Evolutionary conservation across 2,113 vertebrate genomes (phyloP).

Genomic region (Phalacrocorax carbo): DNA sequence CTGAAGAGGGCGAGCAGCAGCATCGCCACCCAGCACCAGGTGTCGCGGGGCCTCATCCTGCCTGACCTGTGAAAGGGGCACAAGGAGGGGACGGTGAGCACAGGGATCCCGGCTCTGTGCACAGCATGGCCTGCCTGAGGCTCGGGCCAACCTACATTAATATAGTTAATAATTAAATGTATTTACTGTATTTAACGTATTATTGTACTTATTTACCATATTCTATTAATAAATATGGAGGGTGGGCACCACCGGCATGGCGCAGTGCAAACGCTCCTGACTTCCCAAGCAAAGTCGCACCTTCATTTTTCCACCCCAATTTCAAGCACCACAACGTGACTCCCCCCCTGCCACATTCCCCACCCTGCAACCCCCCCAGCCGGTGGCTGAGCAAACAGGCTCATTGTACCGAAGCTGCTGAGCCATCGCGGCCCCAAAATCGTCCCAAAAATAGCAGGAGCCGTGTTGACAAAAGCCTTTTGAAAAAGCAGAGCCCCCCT

Average conservation of each 20-base stretch:
- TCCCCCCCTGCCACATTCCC: background rate
- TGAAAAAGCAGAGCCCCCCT: background rate
- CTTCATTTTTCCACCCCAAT: fast-evolving
- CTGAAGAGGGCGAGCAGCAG: slow-evolving; percentile 31
- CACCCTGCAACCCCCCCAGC: background rate
- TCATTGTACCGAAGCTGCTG: slow-evolving; percentile 46
- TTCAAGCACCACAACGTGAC: fast-evolving
- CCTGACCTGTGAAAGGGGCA: background rate
- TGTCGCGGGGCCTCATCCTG: slow-evolving; percentile 5
- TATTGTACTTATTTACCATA: fast-evolving
- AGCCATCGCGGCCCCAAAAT: background rate
- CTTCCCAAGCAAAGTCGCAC: fast-evolving
- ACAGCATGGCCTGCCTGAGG: background rate
- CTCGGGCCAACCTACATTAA: no score
- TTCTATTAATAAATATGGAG: background rate
- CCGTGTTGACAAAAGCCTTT: slow-evolving; percentile 21
- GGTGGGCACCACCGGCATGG: no score
- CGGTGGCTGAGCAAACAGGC: slow-evolving; percentile 3
- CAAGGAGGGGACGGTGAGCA: background rate
- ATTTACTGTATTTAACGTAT: background rate
- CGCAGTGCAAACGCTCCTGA: fast-evolving
- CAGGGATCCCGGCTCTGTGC: no score
- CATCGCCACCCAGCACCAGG: background rate
- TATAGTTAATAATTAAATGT: background rate
- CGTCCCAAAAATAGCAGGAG: background rate